phyloP scores from a whole-genome alignment of 2,113 vertebrate genomes.

The Gorilla gorilla region DNA sequence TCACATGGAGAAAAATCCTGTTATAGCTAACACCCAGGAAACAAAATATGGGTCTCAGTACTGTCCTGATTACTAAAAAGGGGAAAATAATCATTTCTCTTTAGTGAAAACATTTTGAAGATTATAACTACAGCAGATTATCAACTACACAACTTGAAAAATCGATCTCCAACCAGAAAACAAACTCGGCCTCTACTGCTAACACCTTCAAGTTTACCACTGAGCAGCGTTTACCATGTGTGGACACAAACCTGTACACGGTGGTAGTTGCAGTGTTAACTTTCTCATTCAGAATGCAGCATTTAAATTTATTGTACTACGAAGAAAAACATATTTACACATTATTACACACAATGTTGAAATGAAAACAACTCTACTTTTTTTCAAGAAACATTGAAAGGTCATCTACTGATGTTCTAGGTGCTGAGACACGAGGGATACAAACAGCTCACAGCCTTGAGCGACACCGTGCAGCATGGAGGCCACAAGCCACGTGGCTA shows the following conservation, averaged over 20 bases:
- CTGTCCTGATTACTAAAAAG: neutral
- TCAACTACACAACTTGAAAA: neutral
- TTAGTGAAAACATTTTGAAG: neutral
- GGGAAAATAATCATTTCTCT: neutral
- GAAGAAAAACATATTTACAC: constrained; percentile 7
- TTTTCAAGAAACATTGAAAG: neutral
- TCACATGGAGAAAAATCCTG: neutral
- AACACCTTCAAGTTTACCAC: accelerated
- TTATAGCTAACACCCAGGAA: neutral
- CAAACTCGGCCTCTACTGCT: too few species aligned
- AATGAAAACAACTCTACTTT: neutral
- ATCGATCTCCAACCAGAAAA: neutral
- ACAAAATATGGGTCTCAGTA: neutral
- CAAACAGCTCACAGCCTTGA: neutral
- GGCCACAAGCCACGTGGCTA: accelerated
- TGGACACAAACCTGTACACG: constrained; percentile 84
- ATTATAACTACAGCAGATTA: neutral
- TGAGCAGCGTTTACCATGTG: neutral
- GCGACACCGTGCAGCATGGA: accelerated
- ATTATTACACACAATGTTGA: neutral
- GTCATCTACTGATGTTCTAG: too few species aligned
- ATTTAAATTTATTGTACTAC: constrained; percentile 88
- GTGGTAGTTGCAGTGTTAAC: constrained; percentile 86
- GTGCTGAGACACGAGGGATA: neutral
- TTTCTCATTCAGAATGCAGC: constrained; percentile 88